phyloP scores from a whole-genome alignment of 2,113 vertebrate genomes.

The Seriola dumerili region DNA sequence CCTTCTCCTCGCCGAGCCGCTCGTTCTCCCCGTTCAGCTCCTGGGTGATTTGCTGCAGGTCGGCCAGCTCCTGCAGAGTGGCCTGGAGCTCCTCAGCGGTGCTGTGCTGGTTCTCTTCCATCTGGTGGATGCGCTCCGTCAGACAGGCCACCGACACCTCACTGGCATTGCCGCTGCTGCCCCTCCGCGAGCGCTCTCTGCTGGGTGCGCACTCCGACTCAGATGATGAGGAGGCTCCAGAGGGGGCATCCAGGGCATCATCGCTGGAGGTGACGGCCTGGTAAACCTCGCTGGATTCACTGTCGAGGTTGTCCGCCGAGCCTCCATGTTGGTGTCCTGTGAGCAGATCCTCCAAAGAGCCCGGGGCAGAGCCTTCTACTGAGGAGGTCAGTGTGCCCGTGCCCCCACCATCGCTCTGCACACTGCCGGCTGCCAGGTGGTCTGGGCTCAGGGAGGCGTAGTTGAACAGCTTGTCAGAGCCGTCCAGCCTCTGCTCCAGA shows the following conservation, averaged over 20 bases:
- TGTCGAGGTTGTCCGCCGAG: slow-evolving; percentile 94
- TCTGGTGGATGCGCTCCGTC: slow-evolving; percentile 95
- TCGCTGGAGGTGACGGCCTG: slow-evolving; percentile 95
- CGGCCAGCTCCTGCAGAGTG: slow-evolving; percentile 93
- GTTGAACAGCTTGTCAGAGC: slow-evolving; percentile 90
- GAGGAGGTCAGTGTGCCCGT: slow-evolving; percentile 92
- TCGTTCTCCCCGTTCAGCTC: slow-evolving; percentile 96
- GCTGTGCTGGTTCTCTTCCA: slow-evolving; percentile 98
- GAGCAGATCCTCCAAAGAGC: slow-evolving; percentile 94
- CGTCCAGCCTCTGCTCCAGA: slow-evolving; percentile 92
- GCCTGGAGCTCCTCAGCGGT: slow-evolving; percentile 96
- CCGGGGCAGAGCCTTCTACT: slow-evolving; percentile 93
- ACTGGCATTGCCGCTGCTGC: slow-evolving; percentile 90
- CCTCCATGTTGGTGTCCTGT: slow-evolving; percentile 92
- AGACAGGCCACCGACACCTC: slow-evolving; percentile 94
- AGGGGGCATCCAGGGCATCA: slow-evolving; percentile 93
- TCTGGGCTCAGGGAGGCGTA: slow-evolving; percentile 91
- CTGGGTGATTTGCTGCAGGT: slow-evolving; percentile 95
- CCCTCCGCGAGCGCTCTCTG: slow-evolving; percentile 89
- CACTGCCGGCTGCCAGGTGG: slow-evolving; percentile 85
- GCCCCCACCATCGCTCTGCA: slow-evolving; percentile 89
- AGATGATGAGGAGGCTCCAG: slow-evolving; percentile 90
- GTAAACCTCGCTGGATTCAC: slow-evolving; percentile 96
- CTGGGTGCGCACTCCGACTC: slow-evolving; percentile 92
- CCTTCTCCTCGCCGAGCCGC: slow-evolving; percentile 94